Conservation (phyloP, 2,113 vertebrate species). For the Spea bombifrons region DNA sequence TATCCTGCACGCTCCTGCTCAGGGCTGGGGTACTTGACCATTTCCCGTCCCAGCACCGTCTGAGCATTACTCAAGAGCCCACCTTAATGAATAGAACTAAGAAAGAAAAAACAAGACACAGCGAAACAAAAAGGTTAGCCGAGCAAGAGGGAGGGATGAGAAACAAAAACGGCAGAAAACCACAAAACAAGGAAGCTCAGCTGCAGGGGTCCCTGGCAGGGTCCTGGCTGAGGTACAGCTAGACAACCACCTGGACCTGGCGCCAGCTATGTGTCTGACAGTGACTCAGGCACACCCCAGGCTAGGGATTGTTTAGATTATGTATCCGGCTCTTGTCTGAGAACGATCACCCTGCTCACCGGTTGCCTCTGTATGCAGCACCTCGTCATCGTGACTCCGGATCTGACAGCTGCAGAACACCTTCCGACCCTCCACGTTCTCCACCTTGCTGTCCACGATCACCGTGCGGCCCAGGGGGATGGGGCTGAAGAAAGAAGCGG, state of each 20-base stretch:
- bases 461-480: constrained; percentile 52
- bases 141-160: neutral
- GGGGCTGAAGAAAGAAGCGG: constrained; percentile 50
- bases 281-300: neutral
- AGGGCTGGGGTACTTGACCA: too few species aligned
- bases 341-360: constrained; percentile 42
- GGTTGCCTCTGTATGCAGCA: constrained; percentile 52
- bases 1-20: too few species aligned
- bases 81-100: neutral
- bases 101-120: neutral
- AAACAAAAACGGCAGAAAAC: neutral
- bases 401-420: constrained; percentile 50
- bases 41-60: too few species aligned
- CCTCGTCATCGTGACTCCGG: constrained; percentile 47
- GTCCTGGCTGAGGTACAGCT: neutral
- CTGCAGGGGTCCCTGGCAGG: neutral
- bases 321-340: neutral
- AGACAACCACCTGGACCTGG: neutral
- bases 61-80: too few species aligned
- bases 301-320: neutral
- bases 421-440: constrained; percentile 56
- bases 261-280: neutral
- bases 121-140: neutral
- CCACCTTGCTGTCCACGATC: constrained; percentile 52
- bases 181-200: neutral